These are phyloP conservation scores for Cheilosia grossa DNA, from an alignment of 2,888 invertebrate species.

Conservation along the genomic window DNA sequence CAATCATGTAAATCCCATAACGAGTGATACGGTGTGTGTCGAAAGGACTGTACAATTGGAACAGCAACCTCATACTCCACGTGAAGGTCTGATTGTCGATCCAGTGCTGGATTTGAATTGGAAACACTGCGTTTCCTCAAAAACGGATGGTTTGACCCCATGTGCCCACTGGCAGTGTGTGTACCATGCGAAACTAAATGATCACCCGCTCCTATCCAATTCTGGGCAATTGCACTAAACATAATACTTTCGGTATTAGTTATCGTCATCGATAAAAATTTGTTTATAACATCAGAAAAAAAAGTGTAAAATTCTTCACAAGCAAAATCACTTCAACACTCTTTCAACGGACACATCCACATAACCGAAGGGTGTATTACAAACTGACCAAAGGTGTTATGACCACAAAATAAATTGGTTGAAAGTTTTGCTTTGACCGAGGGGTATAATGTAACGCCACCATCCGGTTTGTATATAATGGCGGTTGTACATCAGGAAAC, in stretches of 20 bases:
- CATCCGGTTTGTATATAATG: slow-evolving; percentile 75
- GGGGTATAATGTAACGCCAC: slow-evolving; percentile 60
- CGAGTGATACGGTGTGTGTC: slow-evolving; percentile 83
- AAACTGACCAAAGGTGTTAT: slow-evolving; percentile 80
- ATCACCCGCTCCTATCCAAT: slow-evolving; percentile 80
- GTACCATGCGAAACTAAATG: slow-evolving; percentile 35
- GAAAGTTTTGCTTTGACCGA: slow-evolving; percentile 51
- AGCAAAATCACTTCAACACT: slow-evolving; percentile 31
- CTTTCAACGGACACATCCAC: slow-evolving; percentile 72
- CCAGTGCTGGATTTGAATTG: slow-evolving; percentile 82
- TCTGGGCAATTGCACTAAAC: slow-evolving; percentile 81
- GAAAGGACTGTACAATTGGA: slow-evolving; percentile 82
- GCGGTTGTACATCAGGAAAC: slow-evolving; percentile 68
- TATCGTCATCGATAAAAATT: slow-evolving; percentile 26
- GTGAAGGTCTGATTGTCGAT: slow-evolving; percentile 80
- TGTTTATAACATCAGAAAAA: slow-evolving; percentile 1
- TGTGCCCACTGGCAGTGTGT: slow-evolving; percentile 48
- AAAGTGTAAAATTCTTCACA: slow-evolving; percentile 3
- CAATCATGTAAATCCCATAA: slow-evolving; percentile 83
- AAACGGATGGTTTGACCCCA: slow-evolving; percentile 71
- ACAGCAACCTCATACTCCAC: slow-evolving; percentile 83
- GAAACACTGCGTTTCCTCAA: slow-evolving; percentile 80
- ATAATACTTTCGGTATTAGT: slow-evolving; percentile 65
- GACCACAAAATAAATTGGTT: slow-evolving; percentile 66
- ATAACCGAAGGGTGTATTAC: slow-evolving; percentile 79